A percentile compares a stretch with the other conserved stretches of the same genome.
Conservation (phyloP, 2,113 vertebrate species). For the Typhlomys cinereus region DNA sequence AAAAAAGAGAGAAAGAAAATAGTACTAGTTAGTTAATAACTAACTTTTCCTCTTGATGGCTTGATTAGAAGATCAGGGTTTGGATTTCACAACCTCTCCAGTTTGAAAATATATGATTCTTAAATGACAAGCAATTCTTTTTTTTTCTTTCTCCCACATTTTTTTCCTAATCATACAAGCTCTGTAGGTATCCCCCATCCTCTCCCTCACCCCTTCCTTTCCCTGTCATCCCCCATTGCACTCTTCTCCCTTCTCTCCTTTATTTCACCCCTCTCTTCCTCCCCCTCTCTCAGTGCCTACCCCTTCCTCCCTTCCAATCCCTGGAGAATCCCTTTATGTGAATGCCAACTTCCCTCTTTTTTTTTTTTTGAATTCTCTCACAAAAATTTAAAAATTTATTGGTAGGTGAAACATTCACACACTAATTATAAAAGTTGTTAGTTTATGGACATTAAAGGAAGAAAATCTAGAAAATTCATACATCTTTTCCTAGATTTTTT, state of each 20-base stretch:
- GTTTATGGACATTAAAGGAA: conserved; percentile 65
- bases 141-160: no score
- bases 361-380: conserved; percentile 73
- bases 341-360: no score
- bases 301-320: no score
- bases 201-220: no score
- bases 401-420: conserved; percentile 63
- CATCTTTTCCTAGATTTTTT: conserved; percentile 69
- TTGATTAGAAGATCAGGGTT: neutral
- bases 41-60: neutral
- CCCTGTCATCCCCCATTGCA: no score
- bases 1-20: neutral
- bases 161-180: no score
- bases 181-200: no score
- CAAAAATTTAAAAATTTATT: conserved; percentile 76
- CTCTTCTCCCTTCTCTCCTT: no score
- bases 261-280: no score
- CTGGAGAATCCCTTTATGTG: no score
- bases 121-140: neutral
- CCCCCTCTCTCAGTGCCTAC: no score
- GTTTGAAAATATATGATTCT: neutral
- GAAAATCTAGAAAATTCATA: conserved; percentile 65
- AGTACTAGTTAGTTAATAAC: neutral
- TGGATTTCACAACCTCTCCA: neutral
- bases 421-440: conserved; percentile 67